These are phyloP conservation scores for Caracal caracal DNA, from an alignment of 2,113 vertebrate species.

Conservation along the genomic window DNA sequence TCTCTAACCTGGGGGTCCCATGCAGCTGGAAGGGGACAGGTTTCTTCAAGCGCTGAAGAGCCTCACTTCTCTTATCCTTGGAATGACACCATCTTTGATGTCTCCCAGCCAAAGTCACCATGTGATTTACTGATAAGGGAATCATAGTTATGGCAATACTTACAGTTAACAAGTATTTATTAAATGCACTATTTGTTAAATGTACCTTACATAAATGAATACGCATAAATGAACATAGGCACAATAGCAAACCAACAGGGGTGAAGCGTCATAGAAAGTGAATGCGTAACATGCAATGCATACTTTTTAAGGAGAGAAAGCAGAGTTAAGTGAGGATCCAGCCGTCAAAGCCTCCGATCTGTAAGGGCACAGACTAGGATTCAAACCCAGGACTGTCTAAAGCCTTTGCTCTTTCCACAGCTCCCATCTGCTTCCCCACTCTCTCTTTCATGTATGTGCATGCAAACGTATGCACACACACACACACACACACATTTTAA, in stretches of 20 bases:
- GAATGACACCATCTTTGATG: neutral
- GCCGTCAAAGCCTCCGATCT: neutral
- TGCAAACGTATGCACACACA: neutral
- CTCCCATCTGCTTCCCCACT: neutral
- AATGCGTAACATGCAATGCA: neutral
- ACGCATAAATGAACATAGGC: neutral
- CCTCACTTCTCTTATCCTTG: neutral
- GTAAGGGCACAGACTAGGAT: neutral
- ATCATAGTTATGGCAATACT: neutral
- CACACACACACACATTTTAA: neutral
- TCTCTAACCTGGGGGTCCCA: neutral
- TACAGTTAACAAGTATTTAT: neutral
- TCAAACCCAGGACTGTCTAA: neutral
- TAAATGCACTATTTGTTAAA: neutral
- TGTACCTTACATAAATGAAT: neutral
- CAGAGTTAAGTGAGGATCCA: neutral
- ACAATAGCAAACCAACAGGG: neutral
- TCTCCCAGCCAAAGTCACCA: neutral
- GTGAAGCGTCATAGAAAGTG: neutral
- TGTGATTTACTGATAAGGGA: neutral
- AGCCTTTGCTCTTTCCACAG: neutral
- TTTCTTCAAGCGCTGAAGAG: neutral
- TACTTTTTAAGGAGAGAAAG: neutral
- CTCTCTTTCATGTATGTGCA: neutral
- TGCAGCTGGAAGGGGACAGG: neutral